Conservation (phyloP, 2,888 invertebrate genomes). For the Nephrotoma flavescens region DNA sequence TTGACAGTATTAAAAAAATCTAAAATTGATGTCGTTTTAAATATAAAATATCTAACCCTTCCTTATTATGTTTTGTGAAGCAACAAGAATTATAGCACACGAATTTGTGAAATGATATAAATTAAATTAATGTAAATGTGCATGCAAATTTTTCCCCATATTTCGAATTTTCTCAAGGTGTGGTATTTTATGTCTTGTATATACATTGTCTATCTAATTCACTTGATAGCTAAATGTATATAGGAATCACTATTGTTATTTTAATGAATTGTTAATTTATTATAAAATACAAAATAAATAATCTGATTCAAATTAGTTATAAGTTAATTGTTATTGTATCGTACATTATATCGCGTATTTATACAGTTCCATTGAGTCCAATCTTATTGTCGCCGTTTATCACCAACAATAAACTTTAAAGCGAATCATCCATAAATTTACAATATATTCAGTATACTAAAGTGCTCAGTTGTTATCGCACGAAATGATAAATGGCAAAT, state of each 20-base stretch:
- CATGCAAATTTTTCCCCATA: not conserved
- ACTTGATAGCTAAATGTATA: not conserved
- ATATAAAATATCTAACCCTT: not conserved
- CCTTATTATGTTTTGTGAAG: not conserved
- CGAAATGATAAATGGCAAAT: not conserved
- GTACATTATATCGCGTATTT: not conserved
- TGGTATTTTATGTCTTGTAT: not conserved
- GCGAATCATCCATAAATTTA: not conserved
- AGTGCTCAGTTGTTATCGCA: not conserved
- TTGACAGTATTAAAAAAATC: not conserved
- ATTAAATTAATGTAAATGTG: not conserved
- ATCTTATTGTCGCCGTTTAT: not conserved
- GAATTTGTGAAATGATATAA: not conserved
- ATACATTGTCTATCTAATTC: not conserved
- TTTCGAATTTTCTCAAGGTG: not conserved
- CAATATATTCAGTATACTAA: not conserved
- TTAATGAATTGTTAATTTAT: not conserved
- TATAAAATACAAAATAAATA: not conserved
- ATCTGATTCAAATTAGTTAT: not conserved
- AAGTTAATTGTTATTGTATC: not conserved
- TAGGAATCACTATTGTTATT: not conserved
- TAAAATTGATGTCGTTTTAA: not conserved
- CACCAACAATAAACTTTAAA: not conserved
- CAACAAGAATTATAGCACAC: not conserved
- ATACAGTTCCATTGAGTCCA: not conserved